Conservation (phyloP, 2,888 invertebrate genomes). For the Cremastinae sp. region DNA sequence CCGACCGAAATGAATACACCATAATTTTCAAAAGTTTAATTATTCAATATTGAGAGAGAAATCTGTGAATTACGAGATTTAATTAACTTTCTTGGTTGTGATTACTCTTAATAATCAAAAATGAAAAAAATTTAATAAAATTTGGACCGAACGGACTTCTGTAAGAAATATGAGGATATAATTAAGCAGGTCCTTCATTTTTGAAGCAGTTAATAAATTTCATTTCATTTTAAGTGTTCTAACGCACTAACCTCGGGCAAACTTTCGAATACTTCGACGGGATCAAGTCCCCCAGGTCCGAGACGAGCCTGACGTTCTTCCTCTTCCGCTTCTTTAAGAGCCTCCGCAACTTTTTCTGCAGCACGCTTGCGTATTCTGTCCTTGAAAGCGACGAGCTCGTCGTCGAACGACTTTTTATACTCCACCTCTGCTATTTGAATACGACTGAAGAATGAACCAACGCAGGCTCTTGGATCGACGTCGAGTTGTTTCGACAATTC, state of each 20-base stretch:
- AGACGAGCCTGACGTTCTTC: conserved; percentile 92
- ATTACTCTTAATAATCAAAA: too few species aligned
- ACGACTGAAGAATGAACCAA: conserved; percentile 93
- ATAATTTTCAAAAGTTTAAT: too few species aligned
- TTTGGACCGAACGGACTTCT: too few species aligned
- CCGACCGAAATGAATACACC: too few species aligned
- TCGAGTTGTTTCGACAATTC: conserved; percentile 97
- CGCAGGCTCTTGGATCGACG: conserved; percentile 94
- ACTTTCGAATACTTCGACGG: conserved; percentile 96
- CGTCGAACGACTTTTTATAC: conserved; percentile 96
- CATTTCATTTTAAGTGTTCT: background rate
- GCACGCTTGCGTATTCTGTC: conserved; percentile 92
- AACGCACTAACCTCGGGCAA: conserved; percentile 88
- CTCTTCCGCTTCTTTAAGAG: conserved; percentile 91
- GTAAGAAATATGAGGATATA: too few species aligned
- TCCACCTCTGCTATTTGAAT: conserved; percentile 96
- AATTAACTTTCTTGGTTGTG: too few species aligned
- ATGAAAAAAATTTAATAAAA: background rate
- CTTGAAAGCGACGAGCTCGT: conserved; percentile 94
- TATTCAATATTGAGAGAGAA: too few species aligned
- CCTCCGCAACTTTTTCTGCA: conserved; percentile 92
- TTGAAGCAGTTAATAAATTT: too few species aligned
- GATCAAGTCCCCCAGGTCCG: conserved; percentile 99
- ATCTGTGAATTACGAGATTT: too few species aligned
- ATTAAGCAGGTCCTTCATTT: too few species aligned